Conservation (phyloP, 2,113 vertebrate species). For the Desmodus rotundus region DNA sequence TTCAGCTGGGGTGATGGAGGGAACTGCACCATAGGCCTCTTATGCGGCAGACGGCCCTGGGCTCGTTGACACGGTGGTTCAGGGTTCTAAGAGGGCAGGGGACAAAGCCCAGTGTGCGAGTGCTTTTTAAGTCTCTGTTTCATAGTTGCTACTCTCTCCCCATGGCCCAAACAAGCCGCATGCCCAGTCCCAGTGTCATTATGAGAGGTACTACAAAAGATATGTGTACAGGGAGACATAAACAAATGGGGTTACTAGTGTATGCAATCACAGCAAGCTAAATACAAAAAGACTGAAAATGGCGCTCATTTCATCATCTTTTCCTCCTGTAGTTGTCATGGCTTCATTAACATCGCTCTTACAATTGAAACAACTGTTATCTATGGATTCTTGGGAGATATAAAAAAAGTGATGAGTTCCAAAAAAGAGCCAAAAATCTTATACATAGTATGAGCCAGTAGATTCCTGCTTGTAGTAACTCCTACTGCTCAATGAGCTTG, state of each 20-base stretch:
- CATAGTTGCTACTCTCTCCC: not conserved
- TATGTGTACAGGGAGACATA: not conserved
- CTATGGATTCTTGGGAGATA: not conserved
- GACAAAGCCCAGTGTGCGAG: not conserved
- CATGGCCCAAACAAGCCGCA: not conserved
- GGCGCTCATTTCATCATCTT: not conserved
- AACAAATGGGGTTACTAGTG: not conserved
- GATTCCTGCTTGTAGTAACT: not conserved
- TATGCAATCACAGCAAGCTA: not conserved
- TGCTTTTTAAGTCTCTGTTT: not conserved
- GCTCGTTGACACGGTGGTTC: not conserved
- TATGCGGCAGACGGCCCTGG: not conserved
- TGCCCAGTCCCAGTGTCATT: not conserved
- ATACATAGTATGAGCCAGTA: not conserved
- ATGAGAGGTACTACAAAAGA: not conserved
- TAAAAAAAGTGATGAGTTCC: not conserved
- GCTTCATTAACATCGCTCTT: not conserved
- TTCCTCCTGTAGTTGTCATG: not conserved
- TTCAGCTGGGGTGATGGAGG: not conserved
- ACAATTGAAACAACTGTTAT: not conserved
- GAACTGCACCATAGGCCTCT: not conserved
- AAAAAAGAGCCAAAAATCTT: not conserved
- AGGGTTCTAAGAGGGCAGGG: not conserved
- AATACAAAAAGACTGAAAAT: constrained; percentile 20
- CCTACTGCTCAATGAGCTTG: not conserved